Conservation (phyloP, 2,888 invertebrate genomes). For the Apamea sordens region DNA sequence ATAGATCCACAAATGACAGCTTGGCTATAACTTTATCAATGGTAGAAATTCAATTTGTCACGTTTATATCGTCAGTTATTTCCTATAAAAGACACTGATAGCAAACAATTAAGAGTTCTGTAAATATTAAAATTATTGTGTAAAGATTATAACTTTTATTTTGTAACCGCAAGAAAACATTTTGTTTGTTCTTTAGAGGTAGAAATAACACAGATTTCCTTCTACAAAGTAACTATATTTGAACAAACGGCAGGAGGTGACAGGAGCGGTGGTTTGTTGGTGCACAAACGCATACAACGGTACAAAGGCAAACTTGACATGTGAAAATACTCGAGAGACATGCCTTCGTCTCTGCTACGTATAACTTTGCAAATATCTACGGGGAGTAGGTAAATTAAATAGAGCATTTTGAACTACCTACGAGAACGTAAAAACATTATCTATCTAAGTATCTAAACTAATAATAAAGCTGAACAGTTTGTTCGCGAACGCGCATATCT, state of each 20-base stretch:
- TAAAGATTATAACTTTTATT: neutral
- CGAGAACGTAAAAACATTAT: neutral
- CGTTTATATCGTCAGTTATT: no score
- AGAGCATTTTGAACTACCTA: neutral
- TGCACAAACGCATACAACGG: neutral
- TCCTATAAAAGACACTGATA: neutral
- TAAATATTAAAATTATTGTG: neutral
- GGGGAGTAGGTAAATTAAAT: neutral
- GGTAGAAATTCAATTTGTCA: neutral
- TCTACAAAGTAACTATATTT: constrained; percentile 19
- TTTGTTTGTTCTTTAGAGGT: neutral
- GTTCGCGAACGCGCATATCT: no score
- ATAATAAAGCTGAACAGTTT: no score
- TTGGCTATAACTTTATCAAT: neutral
- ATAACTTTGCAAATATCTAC: neutral
- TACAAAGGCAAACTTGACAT: constrained; percentile 24
- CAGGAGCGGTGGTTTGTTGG: constrained; percentile 19
- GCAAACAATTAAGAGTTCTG: neutral
- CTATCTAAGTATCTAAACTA: no score
- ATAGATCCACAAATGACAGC: no score
- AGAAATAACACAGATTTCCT: neutral
- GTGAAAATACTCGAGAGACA: neutral
- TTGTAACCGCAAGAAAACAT: neutral
- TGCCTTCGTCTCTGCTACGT: neutral
- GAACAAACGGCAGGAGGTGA: constrained; percentile 15